Evolutionary conservation across 2,888 invertebrate genomes (phyloP), one percentile per base, ranked within the genome.

Genomic region (Rhorus exstirpatorius): DNA sequence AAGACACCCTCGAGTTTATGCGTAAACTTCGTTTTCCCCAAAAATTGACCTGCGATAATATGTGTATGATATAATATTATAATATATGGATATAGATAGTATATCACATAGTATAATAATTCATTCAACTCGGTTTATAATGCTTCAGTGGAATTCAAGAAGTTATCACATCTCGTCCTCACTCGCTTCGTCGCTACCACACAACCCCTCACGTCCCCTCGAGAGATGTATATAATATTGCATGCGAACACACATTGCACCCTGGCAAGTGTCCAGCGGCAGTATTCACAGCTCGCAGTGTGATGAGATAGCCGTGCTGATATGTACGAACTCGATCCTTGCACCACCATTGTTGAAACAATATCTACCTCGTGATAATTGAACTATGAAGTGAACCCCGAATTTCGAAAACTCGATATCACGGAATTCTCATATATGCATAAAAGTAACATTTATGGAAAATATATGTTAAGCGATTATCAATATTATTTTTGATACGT

Each of bases 211-310:
- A 38, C 1, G 2, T n/a, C 12, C 68, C 60, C 60, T 7, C 21
- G 60, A 68, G 83, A 78, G 65, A 71, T 60, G 65, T n/a, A 6
- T 53, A 67, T 51, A 74, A 74, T 67, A 67, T 44, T 55, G 44
- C 26, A 19, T 10, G 44, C 58, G 38, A 1, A 38, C 38, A 24
- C 38, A 51, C 41, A 51, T 46, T 49, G 46, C 53, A 67, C 38
- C 17, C 49, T 44, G 58, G 55, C 58, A 31, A 44, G 14, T 31
- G 41, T 55, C 53, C 35, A 24, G 58, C n/a, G 68, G 2, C 31
- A 55, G 14, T 21, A 68, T 53, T 31, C 38, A 55, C 21, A n/a
- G 21, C 8, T 60, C 24, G 19, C 41, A 82, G 77, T 85, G 75
- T 44, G 74, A 83, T 53, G 41, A 17, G 19, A 12, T 7, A 35